These are phyloP conservation scores for Dinocampus coccinellae DNA, from an alignment of 2,888 invertebrate genomes.

Conservation along the genomic window DNA sequence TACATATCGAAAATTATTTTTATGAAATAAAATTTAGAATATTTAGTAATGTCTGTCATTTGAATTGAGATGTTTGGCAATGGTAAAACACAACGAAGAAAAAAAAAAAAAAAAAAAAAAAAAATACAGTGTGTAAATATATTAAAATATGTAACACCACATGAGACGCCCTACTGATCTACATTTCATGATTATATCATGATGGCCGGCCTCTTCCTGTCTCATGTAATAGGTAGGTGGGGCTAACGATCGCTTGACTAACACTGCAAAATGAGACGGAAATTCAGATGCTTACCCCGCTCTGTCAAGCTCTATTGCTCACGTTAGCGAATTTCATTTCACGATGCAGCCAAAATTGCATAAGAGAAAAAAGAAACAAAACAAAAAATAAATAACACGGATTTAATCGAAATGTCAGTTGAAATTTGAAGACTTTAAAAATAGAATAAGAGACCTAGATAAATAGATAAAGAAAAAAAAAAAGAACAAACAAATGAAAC, in stretches of 20 bases:
- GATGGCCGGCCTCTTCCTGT: constrained; percentile 44
- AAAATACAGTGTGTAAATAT: background rate
- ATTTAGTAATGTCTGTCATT: background rate
- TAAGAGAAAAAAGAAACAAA: background rate
- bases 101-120: no score
- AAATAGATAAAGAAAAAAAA: background rate
- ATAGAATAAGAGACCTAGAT: no score
- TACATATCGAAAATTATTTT: background rate
- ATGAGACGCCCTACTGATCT: constrained; percentile 43
- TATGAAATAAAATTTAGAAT: background rate
- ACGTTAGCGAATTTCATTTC: constrained; percentile 41
- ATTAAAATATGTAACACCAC: constrained; percentile 14
- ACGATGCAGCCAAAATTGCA: background rate
- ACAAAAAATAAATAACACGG: background rate
- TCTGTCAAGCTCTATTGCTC: constrained; percentile 45
- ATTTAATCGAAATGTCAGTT: background rate
- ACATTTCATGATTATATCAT: constrained; percentile 24
- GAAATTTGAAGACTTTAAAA: constrained; percentile 13
- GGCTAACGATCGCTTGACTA: constrained; percentile 40
- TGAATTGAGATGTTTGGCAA: background rate
- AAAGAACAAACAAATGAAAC: no score
- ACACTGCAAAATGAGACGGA: constrained; percentile 51
- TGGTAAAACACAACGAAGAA: background rate
- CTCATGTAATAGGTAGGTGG: constrained; percentile 43
- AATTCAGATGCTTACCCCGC: constrained; percentile 46